Conservation (phyloP, 2,113 vertebrate species). For the Motacilla alba region DNA sequence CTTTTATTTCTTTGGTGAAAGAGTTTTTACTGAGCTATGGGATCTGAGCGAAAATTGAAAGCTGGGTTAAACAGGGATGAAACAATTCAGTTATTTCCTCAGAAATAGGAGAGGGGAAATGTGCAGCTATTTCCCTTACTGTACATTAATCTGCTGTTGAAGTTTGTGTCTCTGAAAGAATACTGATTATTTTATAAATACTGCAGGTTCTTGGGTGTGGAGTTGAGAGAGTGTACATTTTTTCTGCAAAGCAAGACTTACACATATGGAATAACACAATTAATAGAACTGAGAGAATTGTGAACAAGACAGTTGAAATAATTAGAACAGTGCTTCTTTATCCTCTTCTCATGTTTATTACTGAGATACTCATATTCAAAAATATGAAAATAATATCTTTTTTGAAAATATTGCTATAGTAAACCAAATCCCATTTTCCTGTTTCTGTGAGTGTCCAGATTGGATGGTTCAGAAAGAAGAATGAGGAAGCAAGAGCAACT, state of each 20-base stretch:
- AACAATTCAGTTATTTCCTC: background rate
- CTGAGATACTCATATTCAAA: background rate
- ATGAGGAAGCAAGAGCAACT: background rate
- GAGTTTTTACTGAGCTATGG: background rate
- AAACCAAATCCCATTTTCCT: background rate
- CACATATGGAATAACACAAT: background rate
- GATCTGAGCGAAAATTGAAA: background rate
- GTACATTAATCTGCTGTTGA: background rate
- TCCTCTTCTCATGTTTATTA: background rate
- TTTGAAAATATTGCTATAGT: background rate
- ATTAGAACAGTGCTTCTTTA: background rate
- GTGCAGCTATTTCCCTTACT: background rate
- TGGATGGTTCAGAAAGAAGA: background rate
- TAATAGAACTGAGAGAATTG: background rate
- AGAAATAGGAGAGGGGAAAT: background rate
- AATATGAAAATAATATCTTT: background rate
- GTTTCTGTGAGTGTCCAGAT: background rate
- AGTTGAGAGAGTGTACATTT: background rate
- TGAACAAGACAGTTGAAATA: background rate
- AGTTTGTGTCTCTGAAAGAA: background rate
- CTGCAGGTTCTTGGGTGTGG: background rate
- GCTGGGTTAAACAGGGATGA: background rate
- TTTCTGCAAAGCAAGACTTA: background rate
- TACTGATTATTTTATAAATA: background rate
- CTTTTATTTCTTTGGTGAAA: background rate